A percentile compares a stretch with the other conserved stretches of the same genome.
phyloP scores from a whole-genome alignment of 2,888 invertebrate genomes.

The Linnaemya vulpina region DNA sequence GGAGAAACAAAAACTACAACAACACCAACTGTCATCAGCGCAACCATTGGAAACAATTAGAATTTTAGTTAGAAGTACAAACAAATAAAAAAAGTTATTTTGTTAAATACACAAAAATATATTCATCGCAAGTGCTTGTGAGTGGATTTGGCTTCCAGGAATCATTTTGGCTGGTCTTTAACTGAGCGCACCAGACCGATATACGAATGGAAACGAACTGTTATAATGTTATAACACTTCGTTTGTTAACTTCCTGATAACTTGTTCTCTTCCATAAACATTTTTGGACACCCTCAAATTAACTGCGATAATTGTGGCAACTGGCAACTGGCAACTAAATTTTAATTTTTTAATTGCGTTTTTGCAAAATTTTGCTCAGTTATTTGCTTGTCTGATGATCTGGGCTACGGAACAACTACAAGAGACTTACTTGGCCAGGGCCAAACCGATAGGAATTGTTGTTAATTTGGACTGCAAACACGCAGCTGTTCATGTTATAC shows the following conservation, averaged over 20 bases:
- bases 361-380: background rate
- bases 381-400: background rate
- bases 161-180: slow-evolving; percentile 24
- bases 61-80: slow-evolving; percentile 48
- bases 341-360: slow-evolving; percentile 13
- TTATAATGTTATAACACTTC: too few species aligned
- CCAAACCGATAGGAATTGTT: background rate
- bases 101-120: slow-evolving; percentile 22
- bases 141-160: slow-evolving; percentile 12
- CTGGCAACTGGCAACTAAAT: slow-evolving; percentile 24
- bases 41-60: slow-evolving; percentile 67
- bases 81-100: slow-evolving; percentile 26
- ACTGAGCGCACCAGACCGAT: background rate
- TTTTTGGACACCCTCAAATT: slow-evolving; percentile 5
- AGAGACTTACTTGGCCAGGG: background rate
- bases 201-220: slow-evolving; percentile 23
- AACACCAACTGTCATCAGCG: slow-evolving; percentile 22
- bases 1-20: slow-evolving; percentile 28
- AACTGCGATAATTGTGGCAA: too few species aligned
- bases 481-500: background rate
- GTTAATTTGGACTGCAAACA: background rate
- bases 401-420: background rate
- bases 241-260: background rate
- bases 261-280: background rate
- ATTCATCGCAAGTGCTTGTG: background rate